Evolutionary conservation across 2,888 invertebrate genomes (phyloP).

Genomic region (Cryptocephalus moraei): DNA sequence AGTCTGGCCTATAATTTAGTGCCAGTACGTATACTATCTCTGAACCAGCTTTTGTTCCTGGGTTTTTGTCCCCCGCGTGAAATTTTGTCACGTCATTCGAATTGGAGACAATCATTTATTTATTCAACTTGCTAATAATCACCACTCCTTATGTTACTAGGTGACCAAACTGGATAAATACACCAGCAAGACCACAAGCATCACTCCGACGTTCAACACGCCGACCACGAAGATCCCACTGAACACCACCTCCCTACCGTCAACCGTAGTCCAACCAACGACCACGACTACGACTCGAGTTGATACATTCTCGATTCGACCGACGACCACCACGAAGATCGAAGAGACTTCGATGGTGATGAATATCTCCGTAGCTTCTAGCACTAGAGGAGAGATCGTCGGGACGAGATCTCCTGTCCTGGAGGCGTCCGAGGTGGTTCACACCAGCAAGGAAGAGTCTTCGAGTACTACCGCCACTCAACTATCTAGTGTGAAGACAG

Average conservation of each 20-base stretch:
- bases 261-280: neutral
- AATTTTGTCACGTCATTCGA: too few relatives aligned
- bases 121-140: too few relatives aligned
- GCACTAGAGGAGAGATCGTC: neutral
- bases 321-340: constrained; percentile 4
- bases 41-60: too few relatives aligned
- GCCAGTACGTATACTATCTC: too few relatives aligned
- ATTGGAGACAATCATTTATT: too few relatives aligned
- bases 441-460: constrained; percentile 22
- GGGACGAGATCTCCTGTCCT: constrained; percentile 15
- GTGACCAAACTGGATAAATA: constrained; percentile 29
- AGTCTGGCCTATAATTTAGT: too few relatives aligned
- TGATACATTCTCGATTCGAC: constrained; percentile 1
- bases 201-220: constrained; percentile 20
- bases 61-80: too few relatives aligned
- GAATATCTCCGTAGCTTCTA: neutral
- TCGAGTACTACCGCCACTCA: constrained; percentile 16
- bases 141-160: neutral
- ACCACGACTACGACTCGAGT: neutral
- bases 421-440: constrained; percentile 38
- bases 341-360: neutral
- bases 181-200: constrained; percentile 17
- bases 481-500: constrained; percentile 35
- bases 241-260: constrained; percentile 1
- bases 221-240: constrained; percentile 1